Conservation (phyloP, 1,140 invertebrate species). For the Drosophila ohnishii region DNA sequence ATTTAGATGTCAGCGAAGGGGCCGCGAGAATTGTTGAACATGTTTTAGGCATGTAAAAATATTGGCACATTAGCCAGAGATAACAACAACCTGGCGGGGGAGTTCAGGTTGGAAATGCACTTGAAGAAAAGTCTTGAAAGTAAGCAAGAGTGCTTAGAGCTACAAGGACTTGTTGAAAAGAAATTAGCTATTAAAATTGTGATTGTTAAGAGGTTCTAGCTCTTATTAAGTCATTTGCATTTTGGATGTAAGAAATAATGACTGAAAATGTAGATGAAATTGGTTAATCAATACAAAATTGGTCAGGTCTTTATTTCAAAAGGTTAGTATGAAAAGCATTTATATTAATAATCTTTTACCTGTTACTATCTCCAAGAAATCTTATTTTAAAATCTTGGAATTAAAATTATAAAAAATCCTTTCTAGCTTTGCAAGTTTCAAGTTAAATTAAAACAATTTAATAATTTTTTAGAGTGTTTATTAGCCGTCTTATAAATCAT, state of each 20-base stretch:
- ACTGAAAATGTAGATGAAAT: neutral
- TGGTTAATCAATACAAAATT: neutral
- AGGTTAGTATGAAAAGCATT: neutral
- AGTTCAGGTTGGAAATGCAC: neutral
- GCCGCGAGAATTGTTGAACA: conserved; percentile 60
- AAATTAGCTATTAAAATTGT: neutral
- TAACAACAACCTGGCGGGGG: conserved; percentile 53
- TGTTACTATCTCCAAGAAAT: no score
- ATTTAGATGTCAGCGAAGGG: conserved; percentile 76
- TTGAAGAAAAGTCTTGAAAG: neutral
- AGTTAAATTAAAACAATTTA: neutral
- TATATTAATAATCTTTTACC: neutral
- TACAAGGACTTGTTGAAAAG: neutral
- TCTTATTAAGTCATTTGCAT: conserved; percentile 12
- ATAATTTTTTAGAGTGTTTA: neutral
- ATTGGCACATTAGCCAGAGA: conserved; percentile 75
- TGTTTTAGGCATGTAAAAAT: conserved; percentile 74
- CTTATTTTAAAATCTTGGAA: no score
- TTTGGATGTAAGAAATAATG: neutral
- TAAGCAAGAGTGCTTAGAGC: neutral
- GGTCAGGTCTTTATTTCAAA: neutral
- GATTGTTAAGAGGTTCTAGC: neutral
- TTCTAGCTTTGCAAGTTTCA: neutral
- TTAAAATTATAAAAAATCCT: no score
- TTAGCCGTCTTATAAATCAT: conserved; percentile 17